Conservation (phyloP, 2,888 invertebrate species). For the Craniophora ligustri region DNA sequence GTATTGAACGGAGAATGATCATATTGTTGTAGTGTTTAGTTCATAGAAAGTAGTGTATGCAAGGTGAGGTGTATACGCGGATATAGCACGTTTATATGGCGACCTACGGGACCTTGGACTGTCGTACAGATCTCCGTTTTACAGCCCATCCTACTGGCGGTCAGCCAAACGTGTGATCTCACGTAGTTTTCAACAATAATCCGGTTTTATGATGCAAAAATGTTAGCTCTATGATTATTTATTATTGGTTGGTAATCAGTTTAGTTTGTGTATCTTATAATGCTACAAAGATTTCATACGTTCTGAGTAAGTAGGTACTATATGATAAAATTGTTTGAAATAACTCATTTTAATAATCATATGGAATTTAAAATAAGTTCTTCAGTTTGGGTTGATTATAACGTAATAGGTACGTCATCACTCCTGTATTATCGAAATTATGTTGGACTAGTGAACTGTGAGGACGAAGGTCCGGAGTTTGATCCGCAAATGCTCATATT, state of each 20-base stretch:
- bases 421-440: no score
- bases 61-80: slow-evolving; percentile 8
- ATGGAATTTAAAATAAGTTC: no score
- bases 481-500: no score
- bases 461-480: no score
- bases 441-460: no score
- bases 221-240: slow-evolving; percentile 25
- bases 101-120: slow-evolving; percentile 34
- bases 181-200: slow-evolving; percentile 23
- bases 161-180: slow-evolving; percentile 46
- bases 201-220: slow-evolving; percentile 35
- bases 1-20: no score
- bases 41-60: background rate
- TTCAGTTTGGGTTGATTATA: no score
- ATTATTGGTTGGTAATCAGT: slow-evolving; percentile 4
- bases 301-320: no score
- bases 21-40: no score
- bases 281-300: background rate
- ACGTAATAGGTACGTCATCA: no score
- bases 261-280: slow-evolving; percentile 6
- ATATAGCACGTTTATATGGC: slow-evolving; percentile 11
- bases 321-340: no score
- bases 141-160: slow-evolving; percentile 44
- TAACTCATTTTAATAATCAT: no score
- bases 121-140: slow-evolving; percentile 24